Conservation (phyloP, 1,140 invertebrate genomes). For the Hermetia illucens region DNA sequence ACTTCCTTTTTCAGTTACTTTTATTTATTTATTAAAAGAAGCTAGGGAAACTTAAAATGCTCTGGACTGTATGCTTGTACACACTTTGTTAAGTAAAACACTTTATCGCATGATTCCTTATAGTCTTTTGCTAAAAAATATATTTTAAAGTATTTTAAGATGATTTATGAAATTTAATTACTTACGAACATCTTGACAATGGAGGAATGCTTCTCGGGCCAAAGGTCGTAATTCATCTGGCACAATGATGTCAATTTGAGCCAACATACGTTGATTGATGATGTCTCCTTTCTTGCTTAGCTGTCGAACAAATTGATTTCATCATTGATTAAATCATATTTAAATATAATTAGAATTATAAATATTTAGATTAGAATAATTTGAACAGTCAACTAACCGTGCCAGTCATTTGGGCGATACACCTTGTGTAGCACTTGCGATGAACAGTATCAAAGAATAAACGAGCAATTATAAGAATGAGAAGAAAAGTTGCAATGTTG, state of each 20-base stretch:
- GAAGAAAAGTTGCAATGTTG: no score
- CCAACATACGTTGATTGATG: constrained; percentile 17
- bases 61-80: constrained; percentile 15
- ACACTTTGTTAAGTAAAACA: constrained; percentile 19
- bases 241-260: constrained; percentile 22
- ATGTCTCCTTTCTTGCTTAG: constrained; percentile 24
- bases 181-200: constrained; percentile 24
- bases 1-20: no score
- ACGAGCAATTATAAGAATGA: no score
- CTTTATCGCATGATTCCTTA: constrained; percentile 18
- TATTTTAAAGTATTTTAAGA: not conserved
- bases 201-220: constrained; percentile 12
- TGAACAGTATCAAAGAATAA: no score
- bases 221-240: constrained; percentile 15
- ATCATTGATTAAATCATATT: no score
- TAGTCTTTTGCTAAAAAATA: constrained; percentile 14
- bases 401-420: constrained; percentile 22
- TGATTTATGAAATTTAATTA: constrained; percentile 5
- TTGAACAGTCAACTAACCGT: constrained; percentile 16
- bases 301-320: no score
- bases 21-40: no score
- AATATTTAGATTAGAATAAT: no score
- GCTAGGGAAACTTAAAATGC: constrained; percentile 18
- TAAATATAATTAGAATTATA: no score
- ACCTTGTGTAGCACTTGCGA: constrained; percentile 28